Conservation (phyloP, 2,113 vertebrate species). For the Aegypius monachus region DNA sequence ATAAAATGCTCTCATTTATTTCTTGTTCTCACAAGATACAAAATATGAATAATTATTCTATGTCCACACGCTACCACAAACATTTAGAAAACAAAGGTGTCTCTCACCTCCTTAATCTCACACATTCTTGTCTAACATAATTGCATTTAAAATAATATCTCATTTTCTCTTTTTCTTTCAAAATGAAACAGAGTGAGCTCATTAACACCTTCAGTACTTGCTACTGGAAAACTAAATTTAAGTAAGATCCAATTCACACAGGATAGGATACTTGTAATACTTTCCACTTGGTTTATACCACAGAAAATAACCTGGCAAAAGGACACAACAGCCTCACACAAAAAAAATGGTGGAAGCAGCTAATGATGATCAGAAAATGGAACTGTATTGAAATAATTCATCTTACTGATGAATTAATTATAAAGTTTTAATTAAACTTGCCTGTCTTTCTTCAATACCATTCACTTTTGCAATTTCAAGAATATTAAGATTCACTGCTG, state of each 20-base stretch:
- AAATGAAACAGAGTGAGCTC: background rate
- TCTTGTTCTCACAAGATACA: slow-evolving; percentile 22
- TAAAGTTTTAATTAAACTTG: background rate
- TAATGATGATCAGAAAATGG: background rate
- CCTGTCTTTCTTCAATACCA: background rate
- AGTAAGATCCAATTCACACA: background rate
- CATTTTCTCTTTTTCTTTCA: background rate
- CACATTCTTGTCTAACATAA: slow-evolving; percentile 30
- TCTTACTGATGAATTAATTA: background rate
- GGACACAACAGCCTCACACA: background rate
- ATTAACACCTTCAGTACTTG: background rate
- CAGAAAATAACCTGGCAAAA: background rate
- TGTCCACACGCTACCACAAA: background rate
- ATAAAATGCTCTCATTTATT: slow-evolving; percentile 26
- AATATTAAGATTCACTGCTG: background rate
- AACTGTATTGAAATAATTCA: background rate
- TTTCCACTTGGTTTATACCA: background rate
- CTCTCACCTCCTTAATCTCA: slow-evolving; percentile 26
- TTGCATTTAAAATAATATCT: background rate
- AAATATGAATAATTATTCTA: slow-evolving; percentile 29
- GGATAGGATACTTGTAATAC: background rate
- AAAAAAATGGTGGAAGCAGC: background rate
- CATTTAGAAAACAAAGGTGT: slow-evolving; percentile 10
- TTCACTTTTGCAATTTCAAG: background rate
- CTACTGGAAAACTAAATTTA: background rate